Evolutionary conservation across 1,140 invertebrate genomes (phyloP).

Genomic region (Zaprionus ornatus): DNA sequence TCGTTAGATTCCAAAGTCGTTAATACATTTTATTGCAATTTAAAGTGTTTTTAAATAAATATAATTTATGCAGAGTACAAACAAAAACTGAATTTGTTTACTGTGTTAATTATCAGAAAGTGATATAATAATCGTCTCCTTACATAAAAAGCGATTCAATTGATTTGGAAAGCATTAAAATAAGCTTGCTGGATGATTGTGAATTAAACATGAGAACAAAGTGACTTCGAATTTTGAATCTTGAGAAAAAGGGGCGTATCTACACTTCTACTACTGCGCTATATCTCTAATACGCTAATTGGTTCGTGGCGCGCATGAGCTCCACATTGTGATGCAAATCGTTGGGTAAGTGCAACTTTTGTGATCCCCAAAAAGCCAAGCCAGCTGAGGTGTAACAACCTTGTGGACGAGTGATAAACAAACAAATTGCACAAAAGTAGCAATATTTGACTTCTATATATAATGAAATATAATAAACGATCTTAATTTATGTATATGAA

Average conservation of each 20-base stretch:
- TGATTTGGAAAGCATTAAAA: background rate
- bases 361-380: background rate
- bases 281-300: background rate
- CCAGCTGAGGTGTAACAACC: background rate
- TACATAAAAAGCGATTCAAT: background rate
- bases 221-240: background rate
- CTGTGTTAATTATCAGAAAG: background rate
- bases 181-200: background rate
- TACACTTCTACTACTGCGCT: background rate
- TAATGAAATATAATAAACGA: background rate
- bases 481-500: conserved; percentile 5
- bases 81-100: background rate
- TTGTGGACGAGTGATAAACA: background rate
- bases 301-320: background rate
- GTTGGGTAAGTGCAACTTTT: background rate
- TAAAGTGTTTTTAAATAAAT: background rate
- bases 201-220: background rate
- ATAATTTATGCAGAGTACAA: background rate
- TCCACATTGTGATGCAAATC: background rate
- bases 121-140: background rate
- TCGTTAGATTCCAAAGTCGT: background rate
- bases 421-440: background rate
- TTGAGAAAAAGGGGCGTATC: background rate
- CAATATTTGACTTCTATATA: conserved; percentile 3
- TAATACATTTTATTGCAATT: background rate